These are phyloP conservation scores for Vanessa cardui DNA, from an alignment of 2,888 invertebrate species.

Conservation along the genomic window DNA sequence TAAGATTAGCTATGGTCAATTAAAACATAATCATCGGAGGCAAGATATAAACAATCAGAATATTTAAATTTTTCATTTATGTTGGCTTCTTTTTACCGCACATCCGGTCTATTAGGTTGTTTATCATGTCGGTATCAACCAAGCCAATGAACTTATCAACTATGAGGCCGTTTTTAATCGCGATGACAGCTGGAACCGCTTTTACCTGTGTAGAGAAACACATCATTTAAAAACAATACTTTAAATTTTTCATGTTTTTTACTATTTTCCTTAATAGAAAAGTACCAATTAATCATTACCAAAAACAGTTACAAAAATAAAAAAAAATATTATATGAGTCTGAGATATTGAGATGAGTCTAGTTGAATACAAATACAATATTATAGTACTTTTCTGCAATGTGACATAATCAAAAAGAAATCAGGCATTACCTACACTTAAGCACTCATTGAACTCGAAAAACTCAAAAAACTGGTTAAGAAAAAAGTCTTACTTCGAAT, in stretches of 20 bases:
- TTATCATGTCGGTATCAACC: slow-evolving; percentile 92
- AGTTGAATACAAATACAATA: too few relatives aligned
- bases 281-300: too few relatives aligned
- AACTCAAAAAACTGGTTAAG: background rate
- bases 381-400: too few relatives aligned
- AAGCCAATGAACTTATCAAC: slow-evolving; percentile 94
- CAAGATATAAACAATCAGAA: slow-evolving; percentile 15
- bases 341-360: too few relatives aligned
- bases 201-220: slow-evolving; percentile 82
- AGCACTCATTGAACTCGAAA: too few relatives aligned
- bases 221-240: background rate
- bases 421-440: too few relatives aligned
- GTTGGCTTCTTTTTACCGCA: slow-evolving; percentile 64
- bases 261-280: too few relatives aligned
- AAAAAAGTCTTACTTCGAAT: slow-evolving; percentile 71
- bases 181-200: slow-evolving; percentile 92
- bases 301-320: too few relatives aligned
- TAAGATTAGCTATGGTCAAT: slow-evolving; percentile 3
- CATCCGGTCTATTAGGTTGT: slow-evolving; percentile 88
- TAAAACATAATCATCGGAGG: slow-evolving; percentile 16
- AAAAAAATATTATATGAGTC: too few relatives aligned
- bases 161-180: slow-evolving; percentile 91
- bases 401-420: too few relatives aligned
- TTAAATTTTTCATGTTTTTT: too few relatives aligned
- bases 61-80: slow-evolving; percentile 10